Evolutionary conservation across 2,888 invertebrate genomes (phyloP), one percentile per base, ranked within the genome.

Genomic region (Rugalucina vietnamica): DNA sequence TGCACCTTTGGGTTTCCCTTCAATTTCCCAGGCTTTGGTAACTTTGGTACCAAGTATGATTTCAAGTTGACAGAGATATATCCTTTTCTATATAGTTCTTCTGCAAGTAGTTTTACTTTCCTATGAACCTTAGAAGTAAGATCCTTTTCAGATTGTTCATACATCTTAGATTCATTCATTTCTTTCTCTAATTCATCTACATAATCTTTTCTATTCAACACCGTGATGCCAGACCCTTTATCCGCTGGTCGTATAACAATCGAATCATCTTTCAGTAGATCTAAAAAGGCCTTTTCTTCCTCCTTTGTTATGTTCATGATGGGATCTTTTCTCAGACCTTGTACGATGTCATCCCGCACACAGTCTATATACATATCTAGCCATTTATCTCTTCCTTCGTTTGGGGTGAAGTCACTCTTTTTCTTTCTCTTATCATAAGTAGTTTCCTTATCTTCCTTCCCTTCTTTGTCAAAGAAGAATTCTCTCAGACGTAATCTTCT

Each of bases 1-100:
- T 81, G 81, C 8, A 81, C 21, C 29, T 81, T 81, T 0, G 76
- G 81, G 50, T 76, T 81, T 0, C 76, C 81, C 36, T 81, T 74
- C 0, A 76, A 24, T 70, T 70, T 27, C 75, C 81, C n/a, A 54
- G 39, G 29, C 12, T 4, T 10, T 12, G 27, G 21, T 29, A 4
- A 18, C 4, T 4, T 54, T 8, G 54, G 8, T 14, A n/a, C n/a
- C 10, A 54, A 54, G n/a, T 18, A 14, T 14, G n/a, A 8, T 54
- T 8, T 21, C 54, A 18, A n/a, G 14, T 8, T n/a, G 10, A 4
- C 21, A 4, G n/a, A 54, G 8, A 54, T 54, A 21, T 8, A 8
- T 54, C 54, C 10, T 14, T n/a, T 4, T 54, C n/a, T 54, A 18
- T 54, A 54, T 21, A 54, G 4, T 8, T 54, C 4, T 4, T 54